Base-by-base conservation (phyloP, 2,888 invertebrate species). In the Dicranocentrus wangi region DNA sequence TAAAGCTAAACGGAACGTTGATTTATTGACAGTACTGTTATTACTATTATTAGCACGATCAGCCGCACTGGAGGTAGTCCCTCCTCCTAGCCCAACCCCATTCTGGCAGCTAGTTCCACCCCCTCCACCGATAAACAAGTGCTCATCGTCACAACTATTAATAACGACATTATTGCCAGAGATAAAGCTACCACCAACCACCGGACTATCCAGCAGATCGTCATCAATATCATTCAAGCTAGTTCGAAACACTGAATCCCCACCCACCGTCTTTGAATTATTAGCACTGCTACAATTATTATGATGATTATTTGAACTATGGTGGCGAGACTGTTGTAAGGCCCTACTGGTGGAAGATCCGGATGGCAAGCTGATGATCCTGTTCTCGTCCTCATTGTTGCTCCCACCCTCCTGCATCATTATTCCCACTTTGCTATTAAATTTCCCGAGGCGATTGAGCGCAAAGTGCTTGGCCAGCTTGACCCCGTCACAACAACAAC, bases 1-100 rank as follows among this genome's bases (percentile, higher is more conserved):
- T 87, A 97, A 91, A 82, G 94, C 90, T 87, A 96, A 92, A 88
- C 93, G 91, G 90, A 93, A 93, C 75, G 92, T 83, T 3, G 85
- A 76, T 32, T 76, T 83, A 19, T 76, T 75, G 43, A 61, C 55
- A 17, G 78, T 17, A 55, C 47, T 66, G 8, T 27, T 39, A 13
- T 55, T n/a, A 17, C 21, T 10, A 53, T 43, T 19, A 73, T 39
- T 68, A 47, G 32, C 1, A 53, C 47, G 10, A 73, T 39, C 61
- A 47, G 32, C 5, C 10, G 3, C 32, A 32, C 10, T 32, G 32
- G 32, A 32, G 10, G 3, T 32, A 39, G 72, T 42, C 2, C 81
- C 81, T 3, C 81, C 81, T 55, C 80, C 61, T 39, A n/a, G 19
- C 1, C 69, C 25, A 61, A 51, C 73, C 42, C 82, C 82, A 73